These are phyloP conservation scores for Protophormia terraenovae DNA, from an alignment of 2,888 invertebrate genomes.

Conservation along the genomic window DNA sequence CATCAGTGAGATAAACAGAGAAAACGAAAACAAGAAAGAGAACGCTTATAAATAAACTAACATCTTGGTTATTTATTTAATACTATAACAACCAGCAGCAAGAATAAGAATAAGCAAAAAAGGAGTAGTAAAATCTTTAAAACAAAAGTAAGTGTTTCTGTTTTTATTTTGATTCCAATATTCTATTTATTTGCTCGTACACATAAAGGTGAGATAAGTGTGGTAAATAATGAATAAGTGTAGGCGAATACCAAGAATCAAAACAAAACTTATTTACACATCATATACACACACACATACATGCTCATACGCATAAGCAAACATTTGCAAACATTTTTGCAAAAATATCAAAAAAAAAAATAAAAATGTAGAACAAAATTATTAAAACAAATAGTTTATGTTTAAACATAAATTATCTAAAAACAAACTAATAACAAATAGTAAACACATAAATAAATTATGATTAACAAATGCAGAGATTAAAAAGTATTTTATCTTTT, in stretches of 20 bases:
- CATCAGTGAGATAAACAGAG: constrained; percentile 13
- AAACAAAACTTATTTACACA: constrained; percentile 31
- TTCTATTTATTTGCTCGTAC: not conserved
- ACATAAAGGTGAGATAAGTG: not conserved
- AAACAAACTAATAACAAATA: not conserved
- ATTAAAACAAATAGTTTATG: not conserved
- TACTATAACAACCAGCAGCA: not conserved
- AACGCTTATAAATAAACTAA: not conserved
- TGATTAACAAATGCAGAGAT: not conserved
- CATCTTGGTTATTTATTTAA: not conserved
- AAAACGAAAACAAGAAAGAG: not conserved
- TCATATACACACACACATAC: not conserved
- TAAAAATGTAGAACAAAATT: not conserved
- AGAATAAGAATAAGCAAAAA: not conserved
- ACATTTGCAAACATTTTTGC: not conserved
- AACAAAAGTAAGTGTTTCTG: constrained; percentile 59
- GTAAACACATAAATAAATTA: not conserved
- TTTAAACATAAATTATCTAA: not conserved
- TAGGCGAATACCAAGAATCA: constrained; percentile 23
- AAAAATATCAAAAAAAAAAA: not conserved
- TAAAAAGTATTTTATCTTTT: not conserved
- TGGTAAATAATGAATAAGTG: not conserved
- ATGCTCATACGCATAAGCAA: not conserved
- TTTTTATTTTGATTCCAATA: constrained; percentile 64
- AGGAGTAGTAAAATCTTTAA: not conserved